These are phyloP conservation scores for Hapalemur alaotrensis DNA, from an alignment of 2,797 vertebrate species.

Conservation along the genomic window DNA sequence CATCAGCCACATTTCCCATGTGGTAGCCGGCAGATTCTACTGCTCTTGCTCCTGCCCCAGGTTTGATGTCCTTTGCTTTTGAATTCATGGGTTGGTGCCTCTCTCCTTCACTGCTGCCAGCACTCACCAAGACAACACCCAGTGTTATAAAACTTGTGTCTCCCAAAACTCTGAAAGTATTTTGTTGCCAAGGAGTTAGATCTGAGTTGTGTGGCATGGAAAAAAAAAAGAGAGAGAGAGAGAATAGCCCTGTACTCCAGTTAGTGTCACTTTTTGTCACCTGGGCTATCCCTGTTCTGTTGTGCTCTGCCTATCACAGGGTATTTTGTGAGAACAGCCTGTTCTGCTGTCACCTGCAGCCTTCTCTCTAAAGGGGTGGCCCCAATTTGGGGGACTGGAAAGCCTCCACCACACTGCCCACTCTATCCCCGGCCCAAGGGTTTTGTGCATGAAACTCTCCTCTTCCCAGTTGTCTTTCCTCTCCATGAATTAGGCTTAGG, in stretches of 20 bases:
- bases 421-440: neutral
- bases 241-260: neutral
- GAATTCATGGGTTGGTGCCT: neutral
- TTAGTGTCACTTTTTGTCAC: neutral
- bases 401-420: neutral
- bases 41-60: neutral
- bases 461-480: neutral
- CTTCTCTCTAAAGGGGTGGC: neutral
- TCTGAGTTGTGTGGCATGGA: neutral
- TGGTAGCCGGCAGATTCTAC: rapidly evolving
- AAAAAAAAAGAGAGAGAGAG: neutral
- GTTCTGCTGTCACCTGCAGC: neutral
- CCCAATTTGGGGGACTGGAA: neutral
- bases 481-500: neutral
- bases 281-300: neutral
- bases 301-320: neutral
- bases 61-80: neutral
- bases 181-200: neutral
- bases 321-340: neutral
- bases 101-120: neutral
- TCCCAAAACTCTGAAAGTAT: neutral
- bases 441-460: neutral
- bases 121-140: neutral
- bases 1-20: neutral
- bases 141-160: neutral